phyloP scores from a whole-genome alignment of 1,140 invertebrate genomes.

The Nymphalis io region DNA sequence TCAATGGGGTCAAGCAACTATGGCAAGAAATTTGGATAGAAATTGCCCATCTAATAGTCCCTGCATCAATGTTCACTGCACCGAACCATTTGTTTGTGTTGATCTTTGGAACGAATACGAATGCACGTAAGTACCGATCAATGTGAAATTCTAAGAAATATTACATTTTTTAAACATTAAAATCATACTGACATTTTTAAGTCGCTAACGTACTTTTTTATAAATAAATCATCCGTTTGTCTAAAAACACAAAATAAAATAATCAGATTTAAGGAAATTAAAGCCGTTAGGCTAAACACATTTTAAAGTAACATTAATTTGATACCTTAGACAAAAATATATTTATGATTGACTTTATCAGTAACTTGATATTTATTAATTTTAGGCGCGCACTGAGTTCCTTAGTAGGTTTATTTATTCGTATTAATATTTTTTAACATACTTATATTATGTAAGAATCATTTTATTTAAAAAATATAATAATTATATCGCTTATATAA shows the following conservation, averaged over 20 bases:
- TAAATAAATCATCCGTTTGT: too few species aligned
- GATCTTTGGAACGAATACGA: slow-evolving; percentile 98
- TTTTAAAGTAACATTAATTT: background rate
- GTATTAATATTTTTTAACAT: slow-evolving; percentile 27
- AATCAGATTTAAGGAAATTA: too few species aligned
- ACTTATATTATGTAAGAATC: background rate
- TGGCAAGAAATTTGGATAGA: slow-evolving; percentile 93
- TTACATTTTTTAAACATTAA: background rate
- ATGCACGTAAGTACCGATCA: slow-evolving; percentile 92
- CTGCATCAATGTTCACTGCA: slow-evolving; percentile 94
- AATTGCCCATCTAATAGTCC: slow-evolving; percentile 97
- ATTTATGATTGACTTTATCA: background rate
- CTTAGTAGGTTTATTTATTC: slow-evolving; percentile 35
- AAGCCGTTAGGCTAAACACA: too few species aligned
- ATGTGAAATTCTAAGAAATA: background rate
- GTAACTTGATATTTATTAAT: slow-evolving; percentile 10
- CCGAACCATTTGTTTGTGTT: slow-evolving; percentile 96
- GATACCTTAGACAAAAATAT: background rate
- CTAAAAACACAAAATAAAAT: too few species aligned
- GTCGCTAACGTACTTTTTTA: background rate
- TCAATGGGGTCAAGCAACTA: slow-evolving; percentile 96
- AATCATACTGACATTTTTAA: background rate
- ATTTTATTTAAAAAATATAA: slow-evolving; percentile 23
- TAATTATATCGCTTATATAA: slow-evolving; percentile 27
- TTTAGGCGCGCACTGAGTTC: slow-evolving; percentile 58